Base-by-base conservation (phyloP, 2,113 vertebrate genomes). In the Sylvia atricapilla region DNA sequence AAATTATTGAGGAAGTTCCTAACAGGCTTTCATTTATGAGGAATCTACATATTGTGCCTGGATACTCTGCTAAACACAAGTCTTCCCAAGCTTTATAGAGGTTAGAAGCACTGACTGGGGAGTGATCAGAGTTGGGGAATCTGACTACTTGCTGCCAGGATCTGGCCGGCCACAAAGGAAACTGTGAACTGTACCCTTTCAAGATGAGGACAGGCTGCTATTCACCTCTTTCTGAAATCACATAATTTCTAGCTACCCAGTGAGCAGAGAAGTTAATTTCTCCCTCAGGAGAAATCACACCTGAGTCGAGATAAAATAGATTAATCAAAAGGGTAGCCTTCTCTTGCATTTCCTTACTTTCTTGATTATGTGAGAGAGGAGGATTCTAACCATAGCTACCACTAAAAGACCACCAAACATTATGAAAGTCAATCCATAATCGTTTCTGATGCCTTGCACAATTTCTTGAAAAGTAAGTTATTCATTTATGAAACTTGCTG, bases 111-210 rank as follows among this genome's bases (percentile, higher is more conserved):
- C 12, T 25, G 31, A 19, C 9, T 52, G 31, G 11, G 9, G 31
- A 58, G 15, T 0, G 0, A 72, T 12, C 4, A 4, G 41, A 28
- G 46, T 9, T 0, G 5, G 5, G 10, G 10, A 6, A 28, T 46
- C 43, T 79, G 66, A 44, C 22, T 87, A 10, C 27, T 72, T 0
- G 2, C 74, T 73, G 4, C 63, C 46, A 69, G 37, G 55, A 58
- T 56, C 49, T 80, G 53, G 2, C 25, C 66, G n/a, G 16, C 33
- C 46, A 63, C 49, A 55, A 58, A 85, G 20, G 10, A 43, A 69
- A 30, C 41, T 47, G 20, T 55, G 44, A 80, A 64, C 53, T 37
- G 28, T 33, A 56, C 9, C 2, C 25, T 52, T 73, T 79, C 7
- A 14, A 83, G 53, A 62, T 39, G 53, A 82, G 27, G 53, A 82